Evolutionary conservation across 2,888 invertebrate genomes (phyloP).

Genomic region (Lithophane socia): DNA sequence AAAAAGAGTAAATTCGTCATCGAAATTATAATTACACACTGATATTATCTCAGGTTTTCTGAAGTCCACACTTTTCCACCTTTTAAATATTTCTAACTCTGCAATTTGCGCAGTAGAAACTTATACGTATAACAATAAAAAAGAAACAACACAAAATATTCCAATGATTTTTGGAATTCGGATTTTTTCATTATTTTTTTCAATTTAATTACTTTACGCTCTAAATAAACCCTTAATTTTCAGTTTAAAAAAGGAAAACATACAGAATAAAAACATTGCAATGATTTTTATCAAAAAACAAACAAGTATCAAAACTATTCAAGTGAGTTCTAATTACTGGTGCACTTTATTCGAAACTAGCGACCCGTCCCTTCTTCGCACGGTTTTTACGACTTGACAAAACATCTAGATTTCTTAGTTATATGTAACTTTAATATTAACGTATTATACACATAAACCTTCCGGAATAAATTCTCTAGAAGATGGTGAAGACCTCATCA

Average conservation of each 20-base stretch:
- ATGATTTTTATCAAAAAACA: not conserved
- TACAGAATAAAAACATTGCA: not conserved
- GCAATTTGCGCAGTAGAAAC: not conserved
- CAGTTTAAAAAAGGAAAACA: not conserved
- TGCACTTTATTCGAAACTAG: not conserved
- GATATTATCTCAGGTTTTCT: not conserved
- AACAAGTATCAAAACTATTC: constrained; percentile 2
- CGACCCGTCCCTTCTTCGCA: no score
- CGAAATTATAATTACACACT: not conserved
- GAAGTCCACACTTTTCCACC: not conserved
- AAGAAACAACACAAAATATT: not conserved
- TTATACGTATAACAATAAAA: not conserved
- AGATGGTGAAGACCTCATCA: no score
- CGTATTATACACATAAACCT: no score
- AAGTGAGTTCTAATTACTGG: not conserved
- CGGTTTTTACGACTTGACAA: no score
- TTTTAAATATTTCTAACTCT: no score
- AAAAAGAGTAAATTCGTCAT: not conserved
- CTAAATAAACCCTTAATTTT: no score
- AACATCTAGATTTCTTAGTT: no score
- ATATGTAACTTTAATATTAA: no score
- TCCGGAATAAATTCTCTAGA: no score
- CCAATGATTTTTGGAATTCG: not conserved
- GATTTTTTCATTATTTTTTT: no score
- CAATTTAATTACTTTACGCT: no score